Evolutionary conservation across 2,888 invertebrate species (phyloP).

Genomic region (Chymomyza amoena): DNA sequence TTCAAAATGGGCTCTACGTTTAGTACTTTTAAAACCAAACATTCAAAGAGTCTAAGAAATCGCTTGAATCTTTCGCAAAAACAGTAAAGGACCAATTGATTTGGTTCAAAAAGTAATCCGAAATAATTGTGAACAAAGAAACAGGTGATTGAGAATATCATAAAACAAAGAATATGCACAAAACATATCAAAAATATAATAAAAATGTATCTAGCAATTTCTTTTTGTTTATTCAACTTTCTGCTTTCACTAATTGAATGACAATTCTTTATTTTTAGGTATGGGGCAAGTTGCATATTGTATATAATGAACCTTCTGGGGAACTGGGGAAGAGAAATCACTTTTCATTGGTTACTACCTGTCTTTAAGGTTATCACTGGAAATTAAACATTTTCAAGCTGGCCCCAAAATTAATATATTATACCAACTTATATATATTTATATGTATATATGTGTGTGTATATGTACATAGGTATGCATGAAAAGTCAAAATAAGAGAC

Average conservation of each 20-base stretch:
- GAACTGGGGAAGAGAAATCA: neutral
- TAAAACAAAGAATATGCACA: no score
- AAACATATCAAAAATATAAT: neutral
- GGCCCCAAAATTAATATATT: slow-evolving; percentile 55
- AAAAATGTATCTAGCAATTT: neutral
- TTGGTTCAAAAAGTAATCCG: no score
- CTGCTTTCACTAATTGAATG: neutral
- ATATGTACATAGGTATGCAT: slow-evolving; percentile 33
- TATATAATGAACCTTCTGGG: no score
- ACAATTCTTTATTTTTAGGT: neutral
- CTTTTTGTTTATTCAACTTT: neutral
- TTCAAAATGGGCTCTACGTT: slow-evolving; percentile 71
- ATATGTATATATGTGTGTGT: no score
- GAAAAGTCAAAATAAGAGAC: slow-evolving; percentile 30
- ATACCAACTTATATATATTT: no score
- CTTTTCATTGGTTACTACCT: neutral
- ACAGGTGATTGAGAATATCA: no score
- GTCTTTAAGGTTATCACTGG: slow-evolving; percentile 41
- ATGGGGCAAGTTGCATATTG: neutral
- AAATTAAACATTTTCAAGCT: slow-evolving; percentile 59
- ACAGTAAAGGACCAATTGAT: no score
- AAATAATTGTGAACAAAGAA: no score
- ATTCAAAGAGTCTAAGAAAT: no score
- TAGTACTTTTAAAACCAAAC: neutral
- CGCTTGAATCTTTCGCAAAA: no score